A percentile compares a stretch with the other conserved stretches of the same genome.
These are phyloP conservation scores for Bugulina stolonifera DNA, from an alignment of 2,888 invertebrate genomes.

Conservation along the genomic window DNA sequence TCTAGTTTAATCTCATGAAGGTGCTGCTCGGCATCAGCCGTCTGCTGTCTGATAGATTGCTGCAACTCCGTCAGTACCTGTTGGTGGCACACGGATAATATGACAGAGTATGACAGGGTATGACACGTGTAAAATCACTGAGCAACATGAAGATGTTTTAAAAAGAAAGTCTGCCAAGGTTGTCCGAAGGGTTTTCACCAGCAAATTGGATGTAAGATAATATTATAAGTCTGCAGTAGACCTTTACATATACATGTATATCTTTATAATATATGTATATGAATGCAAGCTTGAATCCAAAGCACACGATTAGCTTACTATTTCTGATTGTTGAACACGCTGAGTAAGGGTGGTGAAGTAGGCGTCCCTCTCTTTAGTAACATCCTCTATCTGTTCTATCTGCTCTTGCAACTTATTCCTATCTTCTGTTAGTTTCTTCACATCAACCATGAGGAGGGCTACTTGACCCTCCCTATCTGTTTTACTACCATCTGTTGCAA, in stretches of 20 bases:
- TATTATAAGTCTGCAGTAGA: too few species aligned
- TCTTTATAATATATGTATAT: too few species aligned
- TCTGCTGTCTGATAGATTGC: conserved; percentile 26
- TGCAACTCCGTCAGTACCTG: conserved; percentile 20
- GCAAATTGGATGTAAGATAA: too few species aligned
- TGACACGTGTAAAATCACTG: too few species aligned
- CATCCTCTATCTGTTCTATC: neutral
- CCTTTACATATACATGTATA: too few species aligned
- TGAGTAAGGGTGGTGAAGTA: conserved; percentile 8
- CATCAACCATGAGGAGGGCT: conserved; percentile 6
- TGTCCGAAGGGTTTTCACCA: too few species aligned
- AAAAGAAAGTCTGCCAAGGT: too few species aligned
- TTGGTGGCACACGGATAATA: too few species aligned
- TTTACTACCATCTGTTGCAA: neutral
- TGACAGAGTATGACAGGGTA: too few species aligned
- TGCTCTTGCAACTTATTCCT: neutral
- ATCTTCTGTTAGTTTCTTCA: neutral
- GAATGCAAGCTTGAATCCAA: too few species aligned
- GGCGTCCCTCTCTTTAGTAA: conserved; percentile 10
- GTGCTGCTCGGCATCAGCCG: conserved; percentile 26
- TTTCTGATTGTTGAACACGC: conserved; percentile 13
- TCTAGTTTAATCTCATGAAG: conserved; percentile 38
- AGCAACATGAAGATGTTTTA: too few species aligned
- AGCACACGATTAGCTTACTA: too few species aligned
- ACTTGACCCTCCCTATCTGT: conserved; percentile 5